phyloP scores from a whole-genome alignment of 1,140 invertebrate species.

The Drosophila kurseongensis region DNA sequence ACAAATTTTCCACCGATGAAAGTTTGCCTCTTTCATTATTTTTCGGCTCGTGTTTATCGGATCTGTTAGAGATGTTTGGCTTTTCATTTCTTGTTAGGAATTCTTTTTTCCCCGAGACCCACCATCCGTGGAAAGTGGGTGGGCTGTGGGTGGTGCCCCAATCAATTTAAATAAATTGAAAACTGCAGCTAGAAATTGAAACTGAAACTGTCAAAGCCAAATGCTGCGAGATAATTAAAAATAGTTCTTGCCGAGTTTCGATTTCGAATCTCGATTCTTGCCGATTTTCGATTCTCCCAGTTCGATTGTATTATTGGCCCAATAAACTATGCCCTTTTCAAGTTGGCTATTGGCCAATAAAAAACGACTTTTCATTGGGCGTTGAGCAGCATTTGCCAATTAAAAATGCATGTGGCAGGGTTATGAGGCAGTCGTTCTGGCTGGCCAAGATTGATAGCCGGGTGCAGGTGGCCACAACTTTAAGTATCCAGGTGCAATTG shows the following conservation, averaged over 20 bases:
- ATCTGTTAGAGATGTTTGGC: conserved; percentile 26
- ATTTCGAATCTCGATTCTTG: conserved; percentile 52
- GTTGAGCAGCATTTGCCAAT: conserved; percentile 31
- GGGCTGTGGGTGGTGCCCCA: conserved; percentile 9
- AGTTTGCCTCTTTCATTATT: conserved; percentile 30
- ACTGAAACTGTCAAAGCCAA: conserved; percentile 54
- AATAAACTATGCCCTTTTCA: conserved; percentile 74
- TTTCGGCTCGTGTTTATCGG: conserved; percentile 39
- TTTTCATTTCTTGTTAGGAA: conserved; percentile 36
- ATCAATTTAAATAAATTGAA: conserved; percentile 61
- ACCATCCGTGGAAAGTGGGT: conserved; percentile 26
- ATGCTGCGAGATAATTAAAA: conserved; percentile 59
- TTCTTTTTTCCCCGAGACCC: conserved; percentile 7
- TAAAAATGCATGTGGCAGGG: conserved; percentile 32
- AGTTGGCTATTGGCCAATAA: conserved; percentile 52
- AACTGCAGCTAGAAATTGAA: conserved; percentile 50
- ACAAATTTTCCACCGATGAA: conserved; percentile 42
- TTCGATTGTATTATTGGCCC: conserved; percentile 71
- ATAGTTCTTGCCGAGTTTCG: conserved; percentile 54
- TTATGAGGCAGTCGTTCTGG: conserved; percentile 4
- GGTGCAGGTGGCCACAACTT: conserved; percentile 13
- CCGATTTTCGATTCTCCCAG: conserved; percentile 13
- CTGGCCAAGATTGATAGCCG: conserved; percentile 19
- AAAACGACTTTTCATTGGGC: conserved; percentile 24
- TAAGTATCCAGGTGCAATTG: conserved; percentile 8